phyloP scores from a whole-genome alignment of 1,140 invertebrate genomes.

The Drosophila leontia region DNA sequence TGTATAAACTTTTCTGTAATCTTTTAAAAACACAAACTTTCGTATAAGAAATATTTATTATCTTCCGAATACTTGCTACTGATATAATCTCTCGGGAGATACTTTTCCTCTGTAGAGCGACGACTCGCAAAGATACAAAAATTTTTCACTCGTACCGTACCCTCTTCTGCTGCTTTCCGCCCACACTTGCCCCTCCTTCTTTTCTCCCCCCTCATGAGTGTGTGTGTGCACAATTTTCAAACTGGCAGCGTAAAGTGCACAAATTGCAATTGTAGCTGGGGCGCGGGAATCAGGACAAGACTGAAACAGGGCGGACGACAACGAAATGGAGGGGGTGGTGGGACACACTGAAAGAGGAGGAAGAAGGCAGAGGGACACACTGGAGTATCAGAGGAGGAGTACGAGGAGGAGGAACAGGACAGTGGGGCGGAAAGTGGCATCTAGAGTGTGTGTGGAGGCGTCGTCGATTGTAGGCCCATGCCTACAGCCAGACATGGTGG shows the following conservation, averaged over 20 bases:
- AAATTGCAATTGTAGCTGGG: conserved; percentile 75
- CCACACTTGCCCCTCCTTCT: conserved; percentile 12
- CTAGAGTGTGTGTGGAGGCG: conserved; percentile 31
- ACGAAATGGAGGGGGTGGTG: neutral
- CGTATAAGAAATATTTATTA: no score
- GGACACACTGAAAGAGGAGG: neutral
- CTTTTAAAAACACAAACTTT: neutral
- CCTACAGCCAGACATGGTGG: conserved; percentile 34
- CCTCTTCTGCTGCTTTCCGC: neutral
- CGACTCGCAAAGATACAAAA: conserved; percentile 62
- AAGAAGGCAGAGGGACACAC: conserved; percentile 4
- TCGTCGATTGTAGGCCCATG: conserved; percentile 41
- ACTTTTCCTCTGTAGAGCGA: conserved; percentile 9
- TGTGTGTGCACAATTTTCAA: conserved; percentile 57
- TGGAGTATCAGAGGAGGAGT: conserved; percentile 2
- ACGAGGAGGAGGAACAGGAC: neutral
- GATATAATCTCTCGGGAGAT: neutral
- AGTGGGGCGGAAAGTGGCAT: conserved; percentile 14
- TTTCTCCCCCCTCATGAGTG: conserved; percentile 6
- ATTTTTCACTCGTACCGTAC: conserved; percentile 41
- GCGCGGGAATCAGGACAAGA: conserved; percentile 71
- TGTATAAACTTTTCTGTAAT: neutral
- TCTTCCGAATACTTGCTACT: neutral
- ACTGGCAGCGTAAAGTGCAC: conserved; percentile 73
- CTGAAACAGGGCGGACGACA: conserved; percentile 13